Conservation (phyloP, 1,140 invertebrate species). For the Drosophila littoralis region DNA sequence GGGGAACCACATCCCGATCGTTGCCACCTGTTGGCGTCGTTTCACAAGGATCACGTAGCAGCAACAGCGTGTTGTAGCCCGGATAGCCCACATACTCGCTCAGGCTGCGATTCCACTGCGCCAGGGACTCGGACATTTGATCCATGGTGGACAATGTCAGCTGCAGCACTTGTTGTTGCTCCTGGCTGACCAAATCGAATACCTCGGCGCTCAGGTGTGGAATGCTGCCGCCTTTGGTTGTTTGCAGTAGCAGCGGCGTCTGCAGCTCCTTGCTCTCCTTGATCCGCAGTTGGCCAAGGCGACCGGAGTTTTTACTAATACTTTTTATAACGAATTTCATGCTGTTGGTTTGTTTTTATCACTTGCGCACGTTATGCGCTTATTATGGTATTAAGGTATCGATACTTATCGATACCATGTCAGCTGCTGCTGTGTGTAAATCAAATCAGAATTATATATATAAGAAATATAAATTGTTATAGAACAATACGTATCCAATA, state of each 20-base stretch:
- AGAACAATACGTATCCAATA: too few relatives aligned
- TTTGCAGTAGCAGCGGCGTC: constrained; percentile 70
- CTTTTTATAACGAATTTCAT: constrained; percentile 87
- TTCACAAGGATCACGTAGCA: constrained; percentile 88
- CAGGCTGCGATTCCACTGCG: constrained; percentile 84
- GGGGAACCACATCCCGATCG: constrained; percentile 87
- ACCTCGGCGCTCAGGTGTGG: constrained; percentile 89
- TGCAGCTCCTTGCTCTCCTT: constrained; percentile 71
- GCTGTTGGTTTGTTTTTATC: constrained; percentile 16
- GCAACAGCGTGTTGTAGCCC: constrained; percentile 87
- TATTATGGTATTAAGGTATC: not conserved
- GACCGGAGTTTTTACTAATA: constrained; percentile 84
- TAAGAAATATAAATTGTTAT: too few relatives aligned
- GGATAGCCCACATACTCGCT: constrained; percentile 87
- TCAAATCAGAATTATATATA: not conserved
- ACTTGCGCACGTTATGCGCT: constrained; percentile 41
- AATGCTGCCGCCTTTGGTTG: constrained; percentile 86
- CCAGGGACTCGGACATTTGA: constrained; percentile 86
- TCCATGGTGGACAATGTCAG: constrained; percentile 86
- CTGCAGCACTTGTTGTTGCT: constrained; percentile 85
- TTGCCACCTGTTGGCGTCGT: constrained; percentile 88
- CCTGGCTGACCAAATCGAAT: constrained; percentile 86
- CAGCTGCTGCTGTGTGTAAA: constrained; percentile 4
- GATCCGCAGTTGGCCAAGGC: constrained; percentile 85
- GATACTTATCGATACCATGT: constrained; percentile 32